These are phyloP conservation scores for Hafferia zeledoni DNA, from an alignment of 2,797 vertebrate genomes.

Conservation along the genomic window DNA sequence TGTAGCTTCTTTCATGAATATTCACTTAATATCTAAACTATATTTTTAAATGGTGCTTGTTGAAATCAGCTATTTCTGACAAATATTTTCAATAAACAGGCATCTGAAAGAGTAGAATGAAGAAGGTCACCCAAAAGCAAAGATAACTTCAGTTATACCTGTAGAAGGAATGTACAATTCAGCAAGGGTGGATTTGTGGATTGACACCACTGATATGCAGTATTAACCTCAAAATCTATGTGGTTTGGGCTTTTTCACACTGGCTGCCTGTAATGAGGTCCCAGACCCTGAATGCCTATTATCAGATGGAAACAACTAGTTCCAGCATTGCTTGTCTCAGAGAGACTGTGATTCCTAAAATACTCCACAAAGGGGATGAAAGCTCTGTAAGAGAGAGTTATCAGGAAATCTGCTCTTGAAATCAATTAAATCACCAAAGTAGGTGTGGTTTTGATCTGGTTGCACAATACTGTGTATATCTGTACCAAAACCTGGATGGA, in stretches of 20 bases:
- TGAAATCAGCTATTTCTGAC: background rate
- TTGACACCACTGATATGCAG: background rate
- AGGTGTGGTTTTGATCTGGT: background rate
- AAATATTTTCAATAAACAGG: background rate
- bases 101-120: background rate
- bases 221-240: background rate
- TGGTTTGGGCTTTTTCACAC: background rate
- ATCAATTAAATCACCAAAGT: background rate
- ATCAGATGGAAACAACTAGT: background rate
- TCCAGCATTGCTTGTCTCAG: background rate
- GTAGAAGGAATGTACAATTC: background rate
- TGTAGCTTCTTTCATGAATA: background rate
- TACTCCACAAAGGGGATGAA: background rate
- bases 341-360: background rate
- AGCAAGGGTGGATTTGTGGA: background rate
- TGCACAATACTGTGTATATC: background rate
- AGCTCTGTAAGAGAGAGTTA: background rate
- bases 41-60: rapidly evolving
- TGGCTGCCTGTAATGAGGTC: background rate
- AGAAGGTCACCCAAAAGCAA: background rate
- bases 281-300: background rate
- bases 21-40: background rate
- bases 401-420: background rate
- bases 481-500: background rate
- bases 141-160: background rate